Base-by-base conservation (phyloP, 1,140 invertebrate species). In the Drosophila sucinea region DNA sequence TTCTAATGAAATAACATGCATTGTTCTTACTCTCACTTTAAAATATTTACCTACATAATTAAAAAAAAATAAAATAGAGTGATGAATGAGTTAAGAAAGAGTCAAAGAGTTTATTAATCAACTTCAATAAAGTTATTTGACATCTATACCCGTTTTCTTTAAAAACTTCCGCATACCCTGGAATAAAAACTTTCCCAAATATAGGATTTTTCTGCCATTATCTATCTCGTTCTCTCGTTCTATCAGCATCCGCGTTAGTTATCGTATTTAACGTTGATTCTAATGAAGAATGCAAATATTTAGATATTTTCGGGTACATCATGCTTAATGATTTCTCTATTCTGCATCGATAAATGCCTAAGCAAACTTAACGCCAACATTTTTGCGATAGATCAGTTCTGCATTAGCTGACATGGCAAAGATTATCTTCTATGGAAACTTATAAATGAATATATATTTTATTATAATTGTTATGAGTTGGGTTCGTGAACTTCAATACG, bases 361-460 rank as follows among this genome's bases (percentile, higher is more conserved):
- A 10, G 54, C 27, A 57, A 30, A 57, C 23, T 25, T 57, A 23
- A 23, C 32, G 32, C 56, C 56, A 27, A 27, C 2, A 57, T 23
- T 61, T 27, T 61, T 44, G 60, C 27, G 40, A 61, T 61, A 61
- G 60, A 44, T 61, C 40, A 61, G 60, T 61, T 44, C 11, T 30
- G 10, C 25, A 1, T n/a, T 7, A 17, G 17, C 17, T 17, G 17
- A 17, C 5, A 33, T 7, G 7, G 7, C 33, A 33, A 33, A 8
- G 33, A 60, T 44, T 61, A 44, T 61, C 11, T 60, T 5, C 11
- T 7, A 38, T 11, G 25, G 10, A 8, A 23, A 56, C 2, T 30
- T 33, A 32, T 7, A 23, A 4, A 23, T 11, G 3, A 57, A 32
- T 57, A 33, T 33, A 33, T 57, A 44, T 7, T 29, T 62, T 10